Percentiles rank a stretch among this genome's conserved stretches.
Conservation (phyloP, 2,113 vertebrate genomes). For the Phalacrocorax brasilianus region DNA sequence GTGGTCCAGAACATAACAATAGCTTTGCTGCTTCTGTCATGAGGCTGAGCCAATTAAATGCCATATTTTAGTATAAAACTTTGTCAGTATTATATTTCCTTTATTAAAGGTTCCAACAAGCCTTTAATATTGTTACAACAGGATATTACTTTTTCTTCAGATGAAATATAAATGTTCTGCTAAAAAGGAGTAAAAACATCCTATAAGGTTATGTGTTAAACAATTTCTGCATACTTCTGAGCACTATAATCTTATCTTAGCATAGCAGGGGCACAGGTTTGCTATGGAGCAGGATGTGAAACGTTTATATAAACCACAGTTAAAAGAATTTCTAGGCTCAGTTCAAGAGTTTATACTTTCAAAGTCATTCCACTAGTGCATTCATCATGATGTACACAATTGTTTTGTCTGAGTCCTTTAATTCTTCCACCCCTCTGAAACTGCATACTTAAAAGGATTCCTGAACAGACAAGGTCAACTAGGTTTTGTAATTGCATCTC, state of each 20-base stretch:
- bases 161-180: slow-evolving; percentile 7
- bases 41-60: not conserved
- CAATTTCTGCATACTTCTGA: not conserved
- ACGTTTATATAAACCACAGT: slow-evolving; percentile 12
- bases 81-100: not conserved
- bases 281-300: not conserved
- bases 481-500: not conserved
- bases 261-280: slow-evolving; percentile 2
- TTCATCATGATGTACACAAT: not conserved
- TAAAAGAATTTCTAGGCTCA: slow-evolving; percentile 1
- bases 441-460: not conserved
- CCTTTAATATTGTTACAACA: not conserved
- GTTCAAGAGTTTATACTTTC: slow-evolving; percentile 20
- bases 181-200: slow-evolving; percentile 28
- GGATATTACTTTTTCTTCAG: slow-evolving; percentile 16
- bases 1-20: not conserved
- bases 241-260: not conserved
- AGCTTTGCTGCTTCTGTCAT: not conserved
- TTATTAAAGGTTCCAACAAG: slow-evolving; percentile 4
- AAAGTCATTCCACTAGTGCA: not conserved
- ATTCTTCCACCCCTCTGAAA: not conserved
- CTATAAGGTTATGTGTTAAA: slow-evolving; percentile 12
- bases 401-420: not conserved
- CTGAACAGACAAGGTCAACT: not conserved
- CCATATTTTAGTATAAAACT: not conserved